Evolutionary conservation across 64 coral and sea anemone species (phyloP).

Genomic region (Montipora cactus): DNA sequence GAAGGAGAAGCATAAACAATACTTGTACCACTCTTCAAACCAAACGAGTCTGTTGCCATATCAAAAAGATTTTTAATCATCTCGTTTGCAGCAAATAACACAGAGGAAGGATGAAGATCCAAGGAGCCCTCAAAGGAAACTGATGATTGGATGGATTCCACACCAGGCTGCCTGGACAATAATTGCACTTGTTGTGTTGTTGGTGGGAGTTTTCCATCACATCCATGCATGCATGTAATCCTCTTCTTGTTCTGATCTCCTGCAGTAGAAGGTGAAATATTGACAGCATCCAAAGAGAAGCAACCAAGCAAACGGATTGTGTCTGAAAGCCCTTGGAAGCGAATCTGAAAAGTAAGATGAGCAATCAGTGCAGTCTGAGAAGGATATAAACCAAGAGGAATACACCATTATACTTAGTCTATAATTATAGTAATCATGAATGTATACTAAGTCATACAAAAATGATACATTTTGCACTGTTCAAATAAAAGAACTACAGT

Average conservation of each 20-base stretch:
- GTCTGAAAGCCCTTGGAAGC: conserved; percentile 90
- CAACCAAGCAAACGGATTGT: conserved; percentile 93
- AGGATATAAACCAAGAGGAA: too few species aligned
- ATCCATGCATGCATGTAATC: not conserved
- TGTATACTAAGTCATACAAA: too few species aligned
- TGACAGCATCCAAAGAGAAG: conserved; percentile 63
- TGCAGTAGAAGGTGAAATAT: conserved; percentile 31
- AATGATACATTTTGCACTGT: too few species aligned
- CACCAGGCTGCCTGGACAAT: conserved; percentile 42
- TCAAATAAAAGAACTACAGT: too few species aligned
- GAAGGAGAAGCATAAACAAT: not conserved
- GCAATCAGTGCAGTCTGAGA: not conserved
- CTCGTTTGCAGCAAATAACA: conserved; percentile 84
- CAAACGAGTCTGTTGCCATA: conserved; percentile 96
- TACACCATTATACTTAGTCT: too few species aligned
- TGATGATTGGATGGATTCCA: conserved; percentile 73
- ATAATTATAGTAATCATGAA: too few species aligned
- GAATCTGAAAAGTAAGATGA: conserved; percentile 62
- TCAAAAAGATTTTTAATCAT: conserved; percentile 96
- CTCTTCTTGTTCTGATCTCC: conserved; percentile 39
- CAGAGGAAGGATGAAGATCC: conserved; percentile 57
- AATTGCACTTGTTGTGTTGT: conserved; percentile 22
- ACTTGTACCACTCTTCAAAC: conserved; percentile 66
- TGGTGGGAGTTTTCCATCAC: conserved; percentile 38
- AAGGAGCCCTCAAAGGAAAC: conserved; percentile 65